Evolutionary conservation across 2,888 invertebrate species (phyloP), one percentile per base, ranked within the genome.

Genomic region (Holacanthella duospinosa): DNA sequence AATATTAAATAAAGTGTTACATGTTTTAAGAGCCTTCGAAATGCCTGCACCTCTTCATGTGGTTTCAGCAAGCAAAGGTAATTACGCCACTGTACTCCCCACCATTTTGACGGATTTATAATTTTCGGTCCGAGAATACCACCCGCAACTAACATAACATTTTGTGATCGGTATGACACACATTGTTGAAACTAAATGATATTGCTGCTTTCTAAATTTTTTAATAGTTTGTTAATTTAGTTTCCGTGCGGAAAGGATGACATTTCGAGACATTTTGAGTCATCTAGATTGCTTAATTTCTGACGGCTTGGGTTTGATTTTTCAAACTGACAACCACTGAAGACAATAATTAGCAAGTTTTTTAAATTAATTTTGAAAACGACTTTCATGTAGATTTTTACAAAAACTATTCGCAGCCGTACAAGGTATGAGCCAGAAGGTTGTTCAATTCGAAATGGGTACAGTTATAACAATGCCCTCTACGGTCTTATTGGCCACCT

Each of bases 221-320:
- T 36, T 36, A 36, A n/a, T n/a, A n/a, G n/a, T n/a, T n/a, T n/a
- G n/a, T n/a, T n/a, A n/a, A 21, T 62, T 3, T 26, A 68, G 68
- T 44, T 67, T 55, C 43, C 67, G 70, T 2, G 62, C 64, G 2
- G 67, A 70, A 57, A 36, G 62, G 4, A 43, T 55, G n/a, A 63
- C 61, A 25, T 70, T 70, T 29, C 59, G 70, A 2, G 70, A 70
- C 29, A 60, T 70, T n/a, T 59, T 70, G 1, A 36, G 68, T 1
- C 70, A 70, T 44, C 64, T 65, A 2, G 43, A 62, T 24, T 68
- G 70, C 48, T 19, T 68, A 1, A 55, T 36, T 3, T 55, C 59
- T 3, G 54, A 57, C 27, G 64, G 54, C 25, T 43, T 68, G n/a
- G 63, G 58, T 29, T 29, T 61, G 19, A 26, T 44, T 3, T 21